Percentiles rank a stretch among this genome's conserved stretches.
Conservation (phyloP, 1,140 invertebrate genomes). For the Acromyrmex charruanus region DNA sequence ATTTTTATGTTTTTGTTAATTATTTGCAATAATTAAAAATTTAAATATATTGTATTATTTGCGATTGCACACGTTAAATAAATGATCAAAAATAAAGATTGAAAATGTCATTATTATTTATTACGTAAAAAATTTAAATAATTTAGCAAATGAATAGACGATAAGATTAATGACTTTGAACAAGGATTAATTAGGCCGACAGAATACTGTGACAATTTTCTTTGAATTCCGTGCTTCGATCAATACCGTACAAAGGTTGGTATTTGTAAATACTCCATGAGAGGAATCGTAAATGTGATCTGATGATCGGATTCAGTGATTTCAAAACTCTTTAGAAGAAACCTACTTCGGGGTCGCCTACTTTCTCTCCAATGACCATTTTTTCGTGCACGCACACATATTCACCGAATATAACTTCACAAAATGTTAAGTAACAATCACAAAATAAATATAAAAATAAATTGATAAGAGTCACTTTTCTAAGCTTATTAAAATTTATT, state of each 20-base stretch:
- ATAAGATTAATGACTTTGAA: conserved; percentile 45
- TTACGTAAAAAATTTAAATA: background rate
- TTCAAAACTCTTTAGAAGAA: conserved; percentile 20
- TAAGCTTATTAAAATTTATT: background rate
- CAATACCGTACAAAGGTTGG: conserved; percentile 33
- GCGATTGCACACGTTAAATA: background rate
- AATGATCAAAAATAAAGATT: background rate
- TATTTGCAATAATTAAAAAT: background rate
- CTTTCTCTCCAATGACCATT: conserved; percentile 31
- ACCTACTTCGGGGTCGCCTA: conserved; percentile 5
- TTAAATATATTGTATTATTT: background rate
- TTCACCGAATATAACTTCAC: background rate
- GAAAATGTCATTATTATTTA: background rate
- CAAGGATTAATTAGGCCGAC: conserved; percentile 13
- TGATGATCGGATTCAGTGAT: conserved; percentile 19
- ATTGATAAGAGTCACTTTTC: background rate
- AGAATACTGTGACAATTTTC: conserved; percentile 18
- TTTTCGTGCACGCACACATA: background rate
- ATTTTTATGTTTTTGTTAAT: background rate
- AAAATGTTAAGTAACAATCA: background rate
- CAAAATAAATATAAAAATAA: background rate
- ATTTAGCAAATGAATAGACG: background rate
- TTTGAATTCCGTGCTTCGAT: conserved; percentile 47
- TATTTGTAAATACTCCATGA: conserved; percentile 50
- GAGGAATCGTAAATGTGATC: conserved; percentile 48